Conservation (phyloP, 2,888 invertebrate genomes). For the Heterodera filipjevi region DNA sequence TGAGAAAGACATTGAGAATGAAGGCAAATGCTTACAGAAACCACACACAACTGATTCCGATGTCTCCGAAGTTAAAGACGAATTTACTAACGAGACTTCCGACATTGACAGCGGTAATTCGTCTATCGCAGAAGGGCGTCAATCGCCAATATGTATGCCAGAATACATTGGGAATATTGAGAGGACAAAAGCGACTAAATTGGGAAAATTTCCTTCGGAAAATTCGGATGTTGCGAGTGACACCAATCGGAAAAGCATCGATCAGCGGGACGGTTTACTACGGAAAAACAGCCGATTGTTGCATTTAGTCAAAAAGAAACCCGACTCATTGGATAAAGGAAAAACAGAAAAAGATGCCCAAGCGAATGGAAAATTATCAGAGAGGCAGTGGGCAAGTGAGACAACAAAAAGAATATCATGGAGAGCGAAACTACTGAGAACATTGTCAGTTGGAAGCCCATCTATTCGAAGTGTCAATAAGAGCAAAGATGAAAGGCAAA, state of each 20-base stretch:
- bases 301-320: not conserved
- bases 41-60: not conserved
- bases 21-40: not conserved
- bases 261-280: not conserved
- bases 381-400: slow-evolving; percentile 16
- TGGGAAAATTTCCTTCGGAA: not conserved
- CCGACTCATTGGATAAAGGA: not conserved
- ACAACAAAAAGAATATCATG: slow-evolving; percentile 21
- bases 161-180: not conserved
- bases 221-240: not conserved
- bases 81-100: not conserved
- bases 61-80: not conserved
- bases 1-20: not conserved
- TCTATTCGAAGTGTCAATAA: not conserved
- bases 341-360: slow-evolving; percentile 3
- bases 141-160: not conserved
- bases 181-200: not conserved
- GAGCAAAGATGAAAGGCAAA: not conserved
- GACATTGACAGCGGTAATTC: slow-evolving; percentile 35
- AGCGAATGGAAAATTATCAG: not conserved
- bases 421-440: slow-evolving; percentile 26
- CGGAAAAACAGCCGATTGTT: not conserved
- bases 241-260: not conserved
- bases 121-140: not conserved
- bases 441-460: slow-evolving; percentile 30